These are phyloP conservation scores for Tapirus indicus DNA, from an alignment of 2,797 vertebrate species.

Conservation along the genomic window DNA sequence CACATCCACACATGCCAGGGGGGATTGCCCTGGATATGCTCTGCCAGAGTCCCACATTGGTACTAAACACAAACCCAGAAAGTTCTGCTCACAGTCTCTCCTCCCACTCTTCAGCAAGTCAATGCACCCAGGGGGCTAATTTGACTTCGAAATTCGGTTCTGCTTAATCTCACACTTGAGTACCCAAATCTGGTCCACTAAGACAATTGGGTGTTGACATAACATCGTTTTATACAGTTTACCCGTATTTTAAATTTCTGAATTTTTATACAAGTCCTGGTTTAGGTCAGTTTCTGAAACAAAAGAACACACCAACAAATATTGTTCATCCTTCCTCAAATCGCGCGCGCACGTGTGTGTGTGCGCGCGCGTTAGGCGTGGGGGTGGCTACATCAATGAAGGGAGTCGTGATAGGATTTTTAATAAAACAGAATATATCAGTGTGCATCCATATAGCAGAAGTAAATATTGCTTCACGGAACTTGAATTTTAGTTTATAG, in stretches of 20 bases:
- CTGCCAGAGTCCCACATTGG: fast-evolving
- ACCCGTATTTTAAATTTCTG: background rate
- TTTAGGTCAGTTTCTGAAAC: background rate
- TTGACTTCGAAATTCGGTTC: background rate
- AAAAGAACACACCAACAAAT: background rate
- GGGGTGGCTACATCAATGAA: background rate
- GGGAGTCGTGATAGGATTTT: background rate
- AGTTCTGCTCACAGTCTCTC: background rate
- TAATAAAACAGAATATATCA: background rate
- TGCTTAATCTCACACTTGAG: background rate
- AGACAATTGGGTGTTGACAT: background rate
- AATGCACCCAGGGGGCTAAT: fast-evolving
- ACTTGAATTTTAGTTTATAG: background rate
- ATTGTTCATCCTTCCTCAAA: background rate
- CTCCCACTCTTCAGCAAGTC: background rate
- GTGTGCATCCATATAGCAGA: background rate
- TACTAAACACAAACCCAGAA: background rate
- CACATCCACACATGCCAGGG: too few relatives aligned
- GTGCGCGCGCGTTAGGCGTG: background rate
- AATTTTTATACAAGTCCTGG: background rate
- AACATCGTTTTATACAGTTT: background rate
- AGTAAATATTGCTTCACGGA: background rate
- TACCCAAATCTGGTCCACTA: background rate
- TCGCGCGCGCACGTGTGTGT: too few relatives aligned
- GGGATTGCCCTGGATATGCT: background rate